These are phyloP conservation scores for Sebastes alutus DNA, from an alignment of 2,797 vertebrate genomes.

Conservation along the genomic window DNA sequence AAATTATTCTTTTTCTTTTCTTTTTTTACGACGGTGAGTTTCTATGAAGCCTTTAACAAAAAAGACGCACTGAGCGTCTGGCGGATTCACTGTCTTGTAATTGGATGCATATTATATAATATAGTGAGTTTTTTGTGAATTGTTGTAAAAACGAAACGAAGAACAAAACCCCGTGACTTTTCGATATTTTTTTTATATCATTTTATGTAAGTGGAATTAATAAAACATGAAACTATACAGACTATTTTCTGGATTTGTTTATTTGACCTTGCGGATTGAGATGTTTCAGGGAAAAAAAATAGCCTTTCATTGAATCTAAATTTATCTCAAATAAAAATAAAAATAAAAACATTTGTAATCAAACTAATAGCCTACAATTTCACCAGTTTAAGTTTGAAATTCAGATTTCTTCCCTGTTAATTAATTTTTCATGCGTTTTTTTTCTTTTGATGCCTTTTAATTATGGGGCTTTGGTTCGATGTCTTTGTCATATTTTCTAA, in stretches of 20 bases:
- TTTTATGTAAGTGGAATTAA: conserved; percentile 88
- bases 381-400: background rate
- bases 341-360: background rate
- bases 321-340: background rate
- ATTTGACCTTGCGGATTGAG: background rate
- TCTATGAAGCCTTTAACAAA: conserved; percentile 37
- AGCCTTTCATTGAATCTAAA: background rate
- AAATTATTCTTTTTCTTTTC: conserved; percentile 50
- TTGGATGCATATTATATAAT: conserved; percentile 69
- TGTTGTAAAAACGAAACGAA: conserved; percentile 75
- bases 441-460: background rate
- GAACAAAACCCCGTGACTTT: conserved; percentile 63
- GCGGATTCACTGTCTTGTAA: conserved; percentile 74
- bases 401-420: background rate
- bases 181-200: conserved; percentile 84
- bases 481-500: background rate
- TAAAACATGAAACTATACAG: conserved; percentile 75
- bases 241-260: conserved; percentile 26
- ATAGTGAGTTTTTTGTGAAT: conserved; percentile 82
- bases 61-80: conserved; percentile 55
- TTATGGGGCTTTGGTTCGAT: background rate
- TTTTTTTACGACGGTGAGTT: conserved; percentile 65
- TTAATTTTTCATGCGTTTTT: background rate
- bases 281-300: background rate
- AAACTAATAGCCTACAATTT: background rate